These are phyloP conservation scores for Odontomachus brunneus DNA, from an alignment of 1,140 invertebrate genomes.

Conservation along the genomic window DNA sequence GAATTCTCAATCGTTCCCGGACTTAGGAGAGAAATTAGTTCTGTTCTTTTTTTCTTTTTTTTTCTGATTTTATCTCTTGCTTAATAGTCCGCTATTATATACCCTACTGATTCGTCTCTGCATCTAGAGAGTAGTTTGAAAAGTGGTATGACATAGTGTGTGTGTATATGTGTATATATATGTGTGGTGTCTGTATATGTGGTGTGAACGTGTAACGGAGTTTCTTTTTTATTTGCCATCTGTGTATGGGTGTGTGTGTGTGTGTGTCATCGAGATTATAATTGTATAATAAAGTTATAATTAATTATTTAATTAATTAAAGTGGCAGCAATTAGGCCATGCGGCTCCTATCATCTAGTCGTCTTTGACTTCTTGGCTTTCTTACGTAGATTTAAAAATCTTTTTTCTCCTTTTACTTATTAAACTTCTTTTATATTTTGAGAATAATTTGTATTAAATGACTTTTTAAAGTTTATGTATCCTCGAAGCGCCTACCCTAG, in stretches of 20 bases:
- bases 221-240: conserved; percentile 63
- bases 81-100: conserved; percentile 72
- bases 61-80: conserved; percentile 61
- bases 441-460: conserved; percentile 83
- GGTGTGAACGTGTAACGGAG: neutral
- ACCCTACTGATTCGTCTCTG: conserved; percentile 80
- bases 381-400: conserved; percentile 83
- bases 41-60: conserved; percentile 57
- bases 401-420: conserved; percentile 77
- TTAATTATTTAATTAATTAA: conserved; percentile 83
- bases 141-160: conserved; percentile 80
- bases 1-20: conserved; percentile 78
- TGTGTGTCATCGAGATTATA: conserved; percentile 70
- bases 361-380: conserved; percentile 82
- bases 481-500: conserved; percentile 84
- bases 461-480: conserved; percentile 82
- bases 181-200: too few relatives aligned
- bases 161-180: neutral
- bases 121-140: conserved; percentile 84
- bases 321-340: conserved; percentile 86
- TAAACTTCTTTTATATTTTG: conserved; percentile 80
- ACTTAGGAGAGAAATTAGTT: conserved; percentile 76
- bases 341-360: conserved; percentile 84
- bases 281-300: conserved; percentile 84
- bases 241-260: conserved; percentile 56